Conservation (phyloP, 1,140 invertebrate genomes). For the Eumaeus atala region DNA sequence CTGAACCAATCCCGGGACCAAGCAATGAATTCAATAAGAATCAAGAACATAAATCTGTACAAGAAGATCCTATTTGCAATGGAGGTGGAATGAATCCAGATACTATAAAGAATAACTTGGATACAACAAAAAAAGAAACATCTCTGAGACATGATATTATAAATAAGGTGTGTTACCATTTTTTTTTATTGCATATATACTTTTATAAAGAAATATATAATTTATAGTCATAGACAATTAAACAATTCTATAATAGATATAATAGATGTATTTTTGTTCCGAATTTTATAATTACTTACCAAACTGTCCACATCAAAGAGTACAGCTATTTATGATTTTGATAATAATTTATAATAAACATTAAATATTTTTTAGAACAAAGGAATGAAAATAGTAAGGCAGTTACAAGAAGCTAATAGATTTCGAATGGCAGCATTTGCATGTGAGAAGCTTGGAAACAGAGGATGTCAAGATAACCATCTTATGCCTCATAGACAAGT, state of each 20-base stretch:
- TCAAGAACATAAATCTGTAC: slow-evolving; percentile 26
- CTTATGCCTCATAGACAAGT: slow-evolving; percentile 67
- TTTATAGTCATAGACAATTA: too few relatives aligned
- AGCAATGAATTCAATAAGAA: slow-evolving; percentile 44
- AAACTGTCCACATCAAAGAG: background rate
- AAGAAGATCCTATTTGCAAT: slow-evolving; percentile 36
- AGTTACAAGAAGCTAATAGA: slow-evolving; percentile 73
- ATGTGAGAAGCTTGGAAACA: slow-evolving; percentile 64
- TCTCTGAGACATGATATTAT: slow-evolving; percentile 55
- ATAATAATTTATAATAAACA: background rate
- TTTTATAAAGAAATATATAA: too few relatives aligned
- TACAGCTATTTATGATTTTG: background rate
- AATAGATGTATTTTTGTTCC: too few relatives aligned
- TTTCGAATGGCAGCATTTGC: slow-evolving; percentile 78
- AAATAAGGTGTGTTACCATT: slow-evolving; percentile 41
- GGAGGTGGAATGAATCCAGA: slow-evolving; percentile 35
- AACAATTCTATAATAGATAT: too few relatives aligned
- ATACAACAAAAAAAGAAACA: slow-evolving; percentile 45
- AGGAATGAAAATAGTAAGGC: slow-evolving; percentile 65
- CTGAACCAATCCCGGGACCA: slow-evolving; percentile 55
- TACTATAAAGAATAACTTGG: slow-evolving; percentile 32
- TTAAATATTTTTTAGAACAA: slow-evolving; percentile 57
- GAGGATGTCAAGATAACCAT: slow-evolving; percentile 53
- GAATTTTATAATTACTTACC: too few relatives aligned
- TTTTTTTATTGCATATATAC: too few relatives aligned